A percentile compares a stretch with the other conserved stretches of the same genome.
Conservation (phyloP, 1,140 invertebrate genomes). For the Ips nitidus region DNA sequence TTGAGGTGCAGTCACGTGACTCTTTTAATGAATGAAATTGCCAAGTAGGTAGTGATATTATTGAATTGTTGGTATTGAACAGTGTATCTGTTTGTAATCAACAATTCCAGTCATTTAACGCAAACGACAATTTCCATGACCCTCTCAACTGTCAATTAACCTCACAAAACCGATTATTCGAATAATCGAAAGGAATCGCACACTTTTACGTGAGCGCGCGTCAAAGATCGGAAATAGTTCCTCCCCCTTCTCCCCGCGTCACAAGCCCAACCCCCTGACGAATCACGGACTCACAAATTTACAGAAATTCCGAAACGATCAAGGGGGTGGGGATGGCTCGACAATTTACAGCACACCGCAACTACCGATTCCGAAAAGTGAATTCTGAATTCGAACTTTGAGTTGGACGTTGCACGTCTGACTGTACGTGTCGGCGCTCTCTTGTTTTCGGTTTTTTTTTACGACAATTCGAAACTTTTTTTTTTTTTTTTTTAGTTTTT, state of each 20-base stretch:
- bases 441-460: neutral
- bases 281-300: slow-evolving; percentile 35
- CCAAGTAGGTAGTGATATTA: no score
- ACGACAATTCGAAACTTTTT: neutral
- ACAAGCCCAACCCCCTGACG: slow-evolving; percentile 22
- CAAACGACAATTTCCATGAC: no score
- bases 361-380: slow-evolving; percentile 19
- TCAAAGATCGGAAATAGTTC: slow-evolving; percentile 22
- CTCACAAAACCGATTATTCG: no score
- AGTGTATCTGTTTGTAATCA: no score
- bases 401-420: slow-evolving; percentile 29
- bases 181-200: no score
- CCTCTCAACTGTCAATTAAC: no score
- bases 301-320: slow-evolving; percentile 29
- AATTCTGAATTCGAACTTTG: slow-evolving; percentile 15
- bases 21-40: no score
- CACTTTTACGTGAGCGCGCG: no score
- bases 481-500: slow-evolving; percentile 9
- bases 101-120: no score
- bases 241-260: slow-evolving; percentile 14
- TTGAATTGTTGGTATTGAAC: no score
- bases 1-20: no score
- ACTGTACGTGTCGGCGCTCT: slow-evolving; percentile 28
- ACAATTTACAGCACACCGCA: slow-evolving; percentile 5
- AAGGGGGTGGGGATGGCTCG: slow-evolving; percentile 13